A percentile compares a stretch with the other conserved stretches of the same genome.
phyloP scores from a whole-genome alignment of 2,113 vertebrate genomes.

The Chlorodrepanis virens region DNA sequence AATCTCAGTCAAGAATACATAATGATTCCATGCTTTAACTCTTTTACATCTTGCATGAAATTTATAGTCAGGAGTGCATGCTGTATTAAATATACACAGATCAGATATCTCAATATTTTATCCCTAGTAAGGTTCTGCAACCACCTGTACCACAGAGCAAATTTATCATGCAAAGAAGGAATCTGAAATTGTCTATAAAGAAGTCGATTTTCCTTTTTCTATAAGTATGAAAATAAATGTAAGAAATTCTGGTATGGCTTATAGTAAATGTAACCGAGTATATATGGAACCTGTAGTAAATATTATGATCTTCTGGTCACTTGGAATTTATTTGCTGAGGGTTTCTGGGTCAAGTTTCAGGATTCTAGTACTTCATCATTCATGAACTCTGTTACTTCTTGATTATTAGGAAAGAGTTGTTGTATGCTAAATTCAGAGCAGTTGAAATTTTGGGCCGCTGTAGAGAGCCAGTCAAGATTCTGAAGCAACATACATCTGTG shows the following conservation, averaged over 20 bases:
- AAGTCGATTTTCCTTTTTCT: background rate
- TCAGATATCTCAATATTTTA: background rate
- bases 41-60: background rate
- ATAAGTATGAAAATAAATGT: background rate
- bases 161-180: background rate
- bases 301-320: background rate
- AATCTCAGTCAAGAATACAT: background rate
- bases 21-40: background rate
- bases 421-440: background rate
- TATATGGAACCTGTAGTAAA: background rate
- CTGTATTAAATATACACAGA: background rate
- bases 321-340: background rate
- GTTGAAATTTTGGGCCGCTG: background rate
- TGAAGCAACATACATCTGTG: background rate
- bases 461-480: background rate
- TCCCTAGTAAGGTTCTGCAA: background rate
- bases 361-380: background rate
- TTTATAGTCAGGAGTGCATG: background rate
- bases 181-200: background rate
- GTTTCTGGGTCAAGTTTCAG: background rate
- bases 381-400: accelerated
- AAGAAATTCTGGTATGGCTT: accelerated
- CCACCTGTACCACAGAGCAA: background rate
- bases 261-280: background rate
- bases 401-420: background rate